Conservation (phyloP, 2,797 vertebrate genomes). For the Etheostoma perlongum region DNA sequence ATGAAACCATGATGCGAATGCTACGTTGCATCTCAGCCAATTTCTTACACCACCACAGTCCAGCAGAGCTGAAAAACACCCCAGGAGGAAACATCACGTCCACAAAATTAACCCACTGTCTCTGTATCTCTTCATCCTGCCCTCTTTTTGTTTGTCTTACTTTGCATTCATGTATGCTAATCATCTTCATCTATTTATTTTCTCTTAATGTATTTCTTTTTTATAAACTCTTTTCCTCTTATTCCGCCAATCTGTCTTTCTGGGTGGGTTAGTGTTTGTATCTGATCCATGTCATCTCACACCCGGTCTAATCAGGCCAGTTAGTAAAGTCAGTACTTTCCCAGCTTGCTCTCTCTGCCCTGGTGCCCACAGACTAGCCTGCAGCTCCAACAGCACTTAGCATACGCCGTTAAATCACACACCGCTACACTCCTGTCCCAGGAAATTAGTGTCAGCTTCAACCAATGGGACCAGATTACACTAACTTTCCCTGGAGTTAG, state of each 20-base stretch:
- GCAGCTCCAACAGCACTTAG: conserved; percentile 81
- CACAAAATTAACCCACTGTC: conserved; percentile 56
- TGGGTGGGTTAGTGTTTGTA: conserved; percentile 58
- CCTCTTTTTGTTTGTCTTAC: conserved; percentile 8
- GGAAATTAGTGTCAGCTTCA: conserved; percentile 74
- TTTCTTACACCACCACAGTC: conserved; percentile 77
- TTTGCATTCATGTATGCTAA: conserved; percentile 25
- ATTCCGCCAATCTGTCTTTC: conserved; percentile 64
- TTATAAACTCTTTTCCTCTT: conserved; percentile 17
- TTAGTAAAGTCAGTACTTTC: conserved; percentile 77
- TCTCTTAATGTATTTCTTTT: conserved; percentile 14
- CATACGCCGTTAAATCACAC: conserved; percentile 82
- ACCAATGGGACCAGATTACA: conserved; percentile 69
- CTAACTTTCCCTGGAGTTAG: conserved; percentile 75
- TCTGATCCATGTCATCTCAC: conserved; percentile 82
- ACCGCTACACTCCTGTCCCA: conserved; percentile 79
- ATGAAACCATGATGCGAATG: conserved; percentile 77
- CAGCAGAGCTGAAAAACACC: conserved; percentile 73
- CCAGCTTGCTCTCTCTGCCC: conserved; percentile 75
- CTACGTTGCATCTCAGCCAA: conserved; percentile 76
- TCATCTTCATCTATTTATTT: conserved; percentile 41
- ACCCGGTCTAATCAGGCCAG: conserved; percentile 79
- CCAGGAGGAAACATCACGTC: conserved; percentile 61
- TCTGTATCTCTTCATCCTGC: conserved; percentile 43
- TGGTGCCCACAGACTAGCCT: conserved; percentile 78